phyloP scores from a whole-genome alignment of 2,888 invertebrate species.

The Platypus cylindrus region DNA sequence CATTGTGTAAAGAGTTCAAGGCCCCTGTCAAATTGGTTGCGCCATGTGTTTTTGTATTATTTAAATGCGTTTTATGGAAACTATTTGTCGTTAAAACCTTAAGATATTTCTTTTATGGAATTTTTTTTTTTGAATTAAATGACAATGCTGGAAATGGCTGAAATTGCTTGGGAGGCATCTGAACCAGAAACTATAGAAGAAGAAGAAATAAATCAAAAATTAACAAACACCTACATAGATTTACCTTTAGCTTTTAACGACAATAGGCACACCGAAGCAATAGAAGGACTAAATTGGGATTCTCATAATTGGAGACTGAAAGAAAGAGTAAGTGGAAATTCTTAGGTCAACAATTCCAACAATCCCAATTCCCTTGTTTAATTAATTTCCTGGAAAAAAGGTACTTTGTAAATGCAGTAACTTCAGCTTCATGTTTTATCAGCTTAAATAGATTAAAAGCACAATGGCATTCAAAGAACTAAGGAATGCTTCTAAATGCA shows the following conservation, averaged over 20 bases:
- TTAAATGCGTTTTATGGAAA: slow-evolving; percentile 15
- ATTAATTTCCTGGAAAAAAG: background rate
- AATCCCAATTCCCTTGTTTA: background rate
- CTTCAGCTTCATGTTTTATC: no score
- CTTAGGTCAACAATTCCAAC: background rate
- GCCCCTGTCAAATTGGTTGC: background rate
- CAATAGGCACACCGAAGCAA: slow-evolving; percentile 60
- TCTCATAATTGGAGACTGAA: slow-evolving; percentile 85
- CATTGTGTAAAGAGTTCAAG: no score
- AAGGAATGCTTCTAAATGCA: no score
- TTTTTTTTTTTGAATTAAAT: background rate
- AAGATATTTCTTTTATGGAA: background rate
- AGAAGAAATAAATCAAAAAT: slow-evolving; percentile 9
- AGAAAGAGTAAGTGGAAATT: slow-evolving; percentile 53
- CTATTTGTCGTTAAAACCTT: slow-evolving; percentile 9
- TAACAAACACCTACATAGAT: slow-evolving; percentile 45
- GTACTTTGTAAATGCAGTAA: background rate
- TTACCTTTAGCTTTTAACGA: slow-evolving; percentile 60
- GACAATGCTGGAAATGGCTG: slow-evolving; percentile 15
- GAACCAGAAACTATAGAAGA: slow-evolving; percentile 2
- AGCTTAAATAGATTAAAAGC: no score
- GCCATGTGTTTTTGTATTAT: slow-evolving; percentile 9
- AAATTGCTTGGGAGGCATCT: slow-evolving; percentile 7
- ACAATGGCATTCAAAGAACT: no score
- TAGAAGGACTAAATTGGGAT: slow-evolving; percentile 51